Evolutionary conservation across 2,888 invertebrate species (phyloP), one percentile per base, ranked within the genome.

Genomic region (Prostheceraeus crozeri): DNA sequence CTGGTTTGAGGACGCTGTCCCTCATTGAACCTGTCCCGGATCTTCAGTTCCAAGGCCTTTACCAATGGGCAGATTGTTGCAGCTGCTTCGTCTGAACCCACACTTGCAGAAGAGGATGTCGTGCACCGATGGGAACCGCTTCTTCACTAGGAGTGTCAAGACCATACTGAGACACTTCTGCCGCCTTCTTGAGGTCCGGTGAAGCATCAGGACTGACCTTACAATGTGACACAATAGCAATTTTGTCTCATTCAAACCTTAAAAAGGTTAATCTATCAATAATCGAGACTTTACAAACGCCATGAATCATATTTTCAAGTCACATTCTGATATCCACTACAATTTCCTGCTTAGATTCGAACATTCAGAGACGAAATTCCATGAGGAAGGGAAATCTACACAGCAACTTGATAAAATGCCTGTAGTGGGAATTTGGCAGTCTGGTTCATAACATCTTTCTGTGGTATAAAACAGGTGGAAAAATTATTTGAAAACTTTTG

Each of bases 41-140:
- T 72, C 72, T 28, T 71, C 71, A 2, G 70, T 65, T 28, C 73
- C 72, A 11, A 73, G 65, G 11, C 65, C 66, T 60, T 70, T 72
- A 36, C 65, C 59, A 51, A 75, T 70, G 56, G 72, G 69, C 46
- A 69, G 68, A n/a, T 60, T 72, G 73, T 3, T 69, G 68, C 68
- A 75, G 68, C 65, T 76, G 76, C 65, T 73, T 75, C 28, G 69
- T 69, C 27, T 61, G 60, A 6, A 73, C 72, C 75, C 75, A 76
- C 2, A 70, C 71, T 19, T 67, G 46, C 25, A 30, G 53, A 56
- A 33, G n/a, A 14, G 35, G 14, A 61, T 70, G 64, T 21, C 75
- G 59, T 4, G 68, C 67, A 8, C 65, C 67, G 3, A 74, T 68
- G 3, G 73, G 69, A 3, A 75, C 70, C n/a, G 72, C 66, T 62